Conservation (phyloP, 2,888 invertebrate species). For the Acronicta aceris region DNA sequence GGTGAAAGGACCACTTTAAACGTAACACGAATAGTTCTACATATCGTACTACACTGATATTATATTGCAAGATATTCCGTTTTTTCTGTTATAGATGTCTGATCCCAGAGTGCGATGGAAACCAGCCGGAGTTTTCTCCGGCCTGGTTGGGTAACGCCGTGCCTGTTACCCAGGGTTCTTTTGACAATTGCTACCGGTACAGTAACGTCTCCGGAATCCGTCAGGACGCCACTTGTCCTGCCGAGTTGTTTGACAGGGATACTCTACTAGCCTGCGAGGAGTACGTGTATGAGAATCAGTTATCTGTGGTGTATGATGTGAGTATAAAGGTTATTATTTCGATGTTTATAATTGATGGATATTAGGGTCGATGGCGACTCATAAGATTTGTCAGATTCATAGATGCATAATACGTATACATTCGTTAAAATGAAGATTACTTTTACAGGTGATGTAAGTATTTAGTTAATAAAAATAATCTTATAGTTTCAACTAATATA, state of each 20-base stretch:
- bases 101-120: constrained; percentile 64
- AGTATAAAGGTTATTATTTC: constrained; percentile 50
- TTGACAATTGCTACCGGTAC: constrained; percentile 85
- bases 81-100: constrained; percentile 33
- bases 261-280: constrained; percentile 64
- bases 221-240: constrained; percentile 65
- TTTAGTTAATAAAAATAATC: too few relatives aligned
- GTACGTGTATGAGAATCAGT: constrained; percentile 73
- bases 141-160: constrained; percentile 49
- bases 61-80: too few relatives aligned
- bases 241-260: constrained; percentile 66
- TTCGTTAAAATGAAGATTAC: too few relatives aligned
- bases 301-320: constrained; percentile 80
- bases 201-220: constrained; percentile 46
- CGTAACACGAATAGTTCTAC: too few relatives aligned
- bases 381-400: too few relatives aligned
- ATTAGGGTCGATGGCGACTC: too few relatives aligned
- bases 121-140: constrained; percentile 68
- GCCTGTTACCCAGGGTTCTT: constrained; percentile 53
- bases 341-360: too few relatives aligned
- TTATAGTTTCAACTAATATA: too few relatives aligned
- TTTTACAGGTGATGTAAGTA: too few relatives aligned
- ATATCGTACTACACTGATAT: too few relatives aligned
- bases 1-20: too few relatives aligned
- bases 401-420: too few relatives aligned